These are phyloP conservation scores for Falco novaeseelandiae DNA, from an alignment of 2,797 vertebrate species.

Conservation along the genomic window DNA sequence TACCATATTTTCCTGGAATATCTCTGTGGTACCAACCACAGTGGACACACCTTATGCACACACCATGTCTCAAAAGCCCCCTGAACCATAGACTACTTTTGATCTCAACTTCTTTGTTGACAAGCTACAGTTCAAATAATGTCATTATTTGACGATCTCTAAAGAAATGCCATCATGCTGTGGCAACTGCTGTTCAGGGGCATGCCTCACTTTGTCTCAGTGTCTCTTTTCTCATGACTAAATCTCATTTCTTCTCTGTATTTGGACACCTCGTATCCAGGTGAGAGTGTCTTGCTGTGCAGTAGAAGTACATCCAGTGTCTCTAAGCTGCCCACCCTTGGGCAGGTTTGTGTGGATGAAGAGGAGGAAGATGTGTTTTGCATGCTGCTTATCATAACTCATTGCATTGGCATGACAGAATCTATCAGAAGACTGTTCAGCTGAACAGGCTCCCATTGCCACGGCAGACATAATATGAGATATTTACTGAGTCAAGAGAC, in stretches of 20 bases:
- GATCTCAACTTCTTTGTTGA: neutral
- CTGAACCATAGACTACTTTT: rapidly evolving
- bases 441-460: neutral
- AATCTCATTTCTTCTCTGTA: neutral
- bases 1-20: neutral
- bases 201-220: rapidly evolving
- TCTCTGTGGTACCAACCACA: neutral
- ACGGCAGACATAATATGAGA: neutral
- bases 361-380: neutral
- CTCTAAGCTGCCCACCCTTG: neutral
- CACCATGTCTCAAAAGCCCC: rapidly evolving
- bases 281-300: neutral
- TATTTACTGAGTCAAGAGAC: neutral
- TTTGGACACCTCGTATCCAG: neutral
- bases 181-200: neutral
- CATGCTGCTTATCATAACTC: neutral
- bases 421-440: neutral
- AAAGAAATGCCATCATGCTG: neutral
- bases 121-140: neutral
- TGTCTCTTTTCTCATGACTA: neutral
- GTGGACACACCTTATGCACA: neutral
- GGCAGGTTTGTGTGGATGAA: neutral
- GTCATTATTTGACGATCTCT: neutral
- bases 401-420: neutral
- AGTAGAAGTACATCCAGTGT: neutral